phyloP scores from a whole-genome alignment of 1,140 invertebrate species.

The Diabrotica undecimpunctata region DNA sequence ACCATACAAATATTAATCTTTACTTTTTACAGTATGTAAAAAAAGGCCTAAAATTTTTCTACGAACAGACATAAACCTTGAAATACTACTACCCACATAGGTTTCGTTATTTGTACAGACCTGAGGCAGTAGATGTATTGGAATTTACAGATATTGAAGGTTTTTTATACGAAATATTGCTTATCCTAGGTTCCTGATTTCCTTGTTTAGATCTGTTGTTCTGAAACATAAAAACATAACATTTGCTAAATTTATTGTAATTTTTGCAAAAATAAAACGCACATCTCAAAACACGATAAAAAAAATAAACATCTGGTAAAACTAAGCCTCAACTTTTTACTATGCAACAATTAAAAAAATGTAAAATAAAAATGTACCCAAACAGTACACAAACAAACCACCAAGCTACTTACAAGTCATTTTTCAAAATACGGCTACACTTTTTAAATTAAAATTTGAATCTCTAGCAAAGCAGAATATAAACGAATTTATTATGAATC shows the following conservation, averaged over 20 bases:
- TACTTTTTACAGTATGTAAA: too few relatives aligned
- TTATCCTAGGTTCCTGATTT: slow-evolving; percentile 22
- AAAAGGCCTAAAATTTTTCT: too few relatives aligned
- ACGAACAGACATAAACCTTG: background rate
- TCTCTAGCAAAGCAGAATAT: background rate
- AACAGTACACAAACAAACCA: background rate
- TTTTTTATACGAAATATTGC: slow-evolving; percentile 31
- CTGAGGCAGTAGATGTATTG: slow-evolving; percentile 24
- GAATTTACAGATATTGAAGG: slow-evolving; percentile 38
- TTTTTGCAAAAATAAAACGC: background rate
- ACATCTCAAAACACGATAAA: background rate
- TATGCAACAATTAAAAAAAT: slow-evolving; percentile 8
- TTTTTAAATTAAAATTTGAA: too few relatives aligned
- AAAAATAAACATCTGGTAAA: background rate
- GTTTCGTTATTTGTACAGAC: slow-evolving; percentile 12
- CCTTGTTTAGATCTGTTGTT: slow-evolving; percentile 23
- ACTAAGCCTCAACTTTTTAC: slow-evolving; percentile 5
- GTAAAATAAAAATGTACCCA: slow-evolving; percentile 8
- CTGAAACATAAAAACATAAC: slow-evolving; percentile 18
- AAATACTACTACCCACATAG: background rate
- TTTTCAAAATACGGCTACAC: too few relatives aligned
- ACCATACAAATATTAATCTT: too few relatives aligned
- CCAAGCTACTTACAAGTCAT: background rate
- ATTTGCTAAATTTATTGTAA: background rate
- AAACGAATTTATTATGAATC: background rate